Evolutionary conservation across 2,888 invertebrate species (phyloP), one percentile per base, ranked within the genome.

Genomic region (Latheticus oryzae): DNA sequence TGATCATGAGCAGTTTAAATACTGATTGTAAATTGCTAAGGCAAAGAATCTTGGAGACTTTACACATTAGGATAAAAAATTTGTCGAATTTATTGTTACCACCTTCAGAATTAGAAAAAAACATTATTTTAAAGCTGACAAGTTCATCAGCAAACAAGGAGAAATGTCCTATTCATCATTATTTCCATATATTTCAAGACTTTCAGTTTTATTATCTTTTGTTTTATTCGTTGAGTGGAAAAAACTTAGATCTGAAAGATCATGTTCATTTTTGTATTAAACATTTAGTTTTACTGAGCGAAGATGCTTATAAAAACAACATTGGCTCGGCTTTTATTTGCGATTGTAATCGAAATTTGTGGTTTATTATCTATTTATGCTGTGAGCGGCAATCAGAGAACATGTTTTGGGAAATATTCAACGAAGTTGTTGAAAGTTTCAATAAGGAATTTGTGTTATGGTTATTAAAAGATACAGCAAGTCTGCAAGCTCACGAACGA

Each of bases 321-420:
- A 50, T 54, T 5, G 40, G 28, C n/a, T 37, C 55, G 17, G 60
- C 65, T 8, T 70, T 72, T 61, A 15, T 62, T 11, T 77, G 77
- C 57, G 32, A 50, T 15, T 78, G 78, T 60, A 37, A 72, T 2
- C 69, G 70, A 55, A 59, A 66, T 5, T 60, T 74, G 16, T 77
- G 76, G 75, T 37, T 73, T n/a, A 42, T 72, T 7, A 15, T 76
- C n/a, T 69, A 74, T 38, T 23, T 66, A 7, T 67, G 69, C 32
- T 61, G 55, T 37, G 70, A 73, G 35, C 65, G 62, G 56, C 52
- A 45, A 9, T 56, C 52, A 13, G 33, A 42, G 30, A 52, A 59
- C 24, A 35, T 33, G n/a, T 78, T 77, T 64, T 77, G 76, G 77
- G 62, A 60, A n/a, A 58, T 67, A 7, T 73, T 76, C 55, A 77